Percentiles rank a stretch among this genome's conserved stretches.
Evolutionary conservation across 2,797 vertebrate species (phyloP).

Genomic region (Glossophaga mutica): DNA sequence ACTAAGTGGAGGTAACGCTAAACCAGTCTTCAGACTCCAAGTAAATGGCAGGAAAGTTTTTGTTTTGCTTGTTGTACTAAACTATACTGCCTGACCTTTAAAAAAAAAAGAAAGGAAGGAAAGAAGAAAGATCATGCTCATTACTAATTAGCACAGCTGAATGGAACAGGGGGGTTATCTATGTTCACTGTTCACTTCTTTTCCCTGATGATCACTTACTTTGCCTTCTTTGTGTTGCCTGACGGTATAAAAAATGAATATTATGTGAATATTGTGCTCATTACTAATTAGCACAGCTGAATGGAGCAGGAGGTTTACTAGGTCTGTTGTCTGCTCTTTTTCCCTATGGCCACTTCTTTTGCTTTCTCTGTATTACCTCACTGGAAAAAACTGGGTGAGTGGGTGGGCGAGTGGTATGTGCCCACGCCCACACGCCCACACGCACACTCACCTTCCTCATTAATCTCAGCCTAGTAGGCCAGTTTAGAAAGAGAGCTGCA

Average conservation of each 20-base stretch:
- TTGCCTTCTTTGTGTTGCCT: neutral
- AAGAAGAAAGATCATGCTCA: neutral
- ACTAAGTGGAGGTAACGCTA: neutral
- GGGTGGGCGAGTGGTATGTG: neutral
- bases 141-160: neutral
- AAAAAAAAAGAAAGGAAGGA: neutral
- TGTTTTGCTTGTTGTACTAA: neutral
- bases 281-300: neutral
- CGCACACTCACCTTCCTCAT: neutral
- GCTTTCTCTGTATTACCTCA: neutral
- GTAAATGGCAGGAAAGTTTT: neutral
- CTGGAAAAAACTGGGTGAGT: neutral
- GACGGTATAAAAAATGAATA: neutral
- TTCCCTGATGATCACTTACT: neutral
- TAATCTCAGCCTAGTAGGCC: neutral
- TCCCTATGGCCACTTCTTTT: neutral
- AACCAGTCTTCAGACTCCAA: neutral
- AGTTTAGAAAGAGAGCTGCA: neutral
- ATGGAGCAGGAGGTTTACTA: neutral
- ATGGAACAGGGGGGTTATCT: neutral
- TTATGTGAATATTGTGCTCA: neutral
- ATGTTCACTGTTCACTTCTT: neutral
- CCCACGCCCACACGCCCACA: fast-evolving
- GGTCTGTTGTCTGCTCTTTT: neutral
- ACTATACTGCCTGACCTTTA: neutral